These are phyloP conservation scores for Dendrocincla fuliginosa DNA, from an alignment of 2,797 vertebrate genomes.

Conservation along the genomic window DNA sequence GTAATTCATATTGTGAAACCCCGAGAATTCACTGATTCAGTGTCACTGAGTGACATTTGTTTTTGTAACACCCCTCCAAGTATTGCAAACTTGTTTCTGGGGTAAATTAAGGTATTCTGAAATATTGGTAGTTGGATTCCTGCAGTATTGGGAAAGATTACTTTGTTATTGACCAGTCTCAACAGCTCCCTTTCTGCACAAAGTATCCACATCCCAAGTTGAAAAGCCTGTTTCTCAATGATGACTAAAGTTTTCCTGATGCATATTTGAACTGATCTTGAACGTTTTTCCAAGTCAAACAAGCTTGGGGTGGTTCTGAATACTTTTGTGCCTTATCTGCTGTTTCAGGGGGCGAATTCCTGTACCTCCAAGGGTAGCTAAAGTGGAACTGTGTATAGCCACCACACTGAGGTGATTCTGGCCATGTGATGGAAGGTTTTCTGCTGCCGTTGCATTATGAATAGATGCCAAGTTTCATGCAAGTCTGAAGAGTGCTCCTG, in stretches of 20 bases:
- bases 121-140: not conserved
- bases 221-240: slow-evolving; percentile 2
- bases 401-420: not conserved
- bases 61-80: not conserved
- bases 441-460: not conserved
- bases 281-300: not conserved
- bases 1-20: slow-evolving; percentile 1
- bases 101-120: not conserved
- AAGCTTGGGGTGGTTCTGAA: not conserved
- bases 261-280: slow-evolving; percentile 2
- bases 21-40: not conserved
- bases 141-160: not conserved
- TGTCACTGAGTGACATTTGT: not conserved
- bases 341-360: not conserved
- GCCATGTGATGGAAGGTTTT: not conserved
- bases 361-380: not conserved
- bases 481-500: not conserved
- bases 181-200: not conserved
- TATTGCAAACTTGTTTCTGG: not conserved
- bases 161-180: not conserved
- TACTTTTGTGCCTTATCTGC: not conserved
- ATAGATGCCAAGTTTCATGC: not conserved
- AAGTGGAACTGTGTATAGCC: not conserved
- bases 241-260: slow-evolving; percentile 11
- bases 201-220: not conserved